Conservation (phyloP, 2,113 vertebrate species). For the Atractosteus spatula region DNA sequence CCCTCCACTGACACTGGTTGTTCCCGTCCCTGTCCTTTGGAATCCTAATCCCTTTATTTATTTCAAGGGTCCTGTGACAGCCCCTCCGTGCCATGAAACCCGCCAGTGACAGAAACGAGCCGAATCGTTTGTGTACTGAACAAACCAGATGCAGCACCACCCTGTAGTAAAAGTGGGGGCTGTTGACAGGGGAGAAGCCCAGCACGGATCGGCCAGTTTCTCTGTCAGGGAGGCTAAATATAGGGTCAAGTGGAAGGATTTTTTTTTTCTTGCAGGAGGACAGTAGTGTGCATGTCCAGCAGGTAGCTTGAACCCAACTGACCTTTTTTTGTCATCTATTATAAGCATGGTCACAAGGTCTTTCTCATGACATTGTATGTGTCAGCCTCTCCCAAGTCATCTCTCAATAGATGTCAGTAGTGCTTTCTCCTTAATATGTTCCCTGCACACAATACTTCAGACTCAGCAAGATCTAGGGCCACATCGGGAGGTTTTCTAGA, state of each 20-base stretch:
- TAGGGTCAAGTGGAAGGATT: neutral
- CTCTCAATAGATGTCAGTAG: neutral
- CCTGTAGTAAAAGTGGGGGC: neutral
- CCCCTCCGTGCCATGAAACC: slow-evolving; percentile 1
- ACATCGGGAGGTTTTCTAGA: neutral
- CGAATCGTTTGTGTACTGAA: neutral
- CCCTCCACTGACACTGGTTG: neutral
- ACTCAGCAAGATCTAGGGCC: neutral
- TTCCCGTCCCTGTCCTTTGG: neutral
- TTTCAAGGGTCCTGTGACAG: slow-evolving; percentile 3
- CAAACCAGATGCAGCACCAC: neutral
- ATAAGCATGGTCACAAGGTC: neutral
- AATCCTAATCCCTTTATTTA: neutral
- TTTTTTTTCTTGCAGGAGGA: neutral
- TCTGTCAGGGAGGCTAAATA: neutral
- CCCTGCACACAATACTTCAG: neutral
- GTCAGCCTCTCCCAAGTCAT: neutral
- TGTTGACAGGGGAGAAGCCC: slow-evolving; percentile 5
- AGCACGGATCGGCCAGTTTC: neutral
- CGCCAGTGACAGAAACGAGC: slow-evolving; percentile 3
- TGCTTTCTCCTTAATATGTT: neutral
- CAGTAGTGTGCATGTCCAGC: neutral
- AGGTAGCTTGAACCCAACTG: neutral
- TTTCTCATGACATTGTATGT: neutral
- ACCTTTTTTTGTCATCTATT: neutral